Conservation (phyloP, 2,113 vertebrate genomes). For the Archilochus colubris region DNA sequence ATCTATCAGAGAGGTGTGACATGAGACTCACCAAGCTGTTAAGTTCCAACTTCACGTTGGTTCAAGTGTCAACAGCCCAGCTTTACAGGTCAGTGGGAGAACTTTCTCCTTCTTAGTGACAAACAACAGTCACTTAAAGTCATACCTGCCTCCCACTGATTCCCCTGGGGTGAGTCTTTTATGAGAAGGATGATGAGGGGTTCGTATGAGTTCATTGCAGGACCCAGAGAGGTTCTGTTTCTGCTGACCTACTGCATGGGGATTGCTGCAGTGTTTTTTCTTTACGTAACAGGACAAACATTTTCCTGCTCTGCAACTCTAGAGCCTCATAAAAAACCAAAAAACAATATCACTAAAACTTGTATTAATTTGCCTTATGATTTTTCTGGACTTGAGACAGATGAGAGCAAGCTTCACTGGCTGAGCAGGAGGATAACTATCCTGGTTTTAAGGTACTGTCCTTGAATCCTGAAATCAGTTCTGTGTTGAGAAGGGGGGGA, state of each 20-base stretch:
- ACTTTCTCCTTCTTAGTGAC: neutral
- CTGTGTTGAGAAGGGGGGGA: neutral
- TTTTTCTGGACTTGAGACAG: neutral
- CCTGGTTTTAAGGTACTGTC: neutral
- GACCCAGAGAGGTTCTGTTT: neutral
- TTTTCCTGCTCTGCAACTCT: neutral
- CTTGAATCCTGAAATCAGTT: neutral
- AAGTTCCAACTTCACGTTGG: neutral
- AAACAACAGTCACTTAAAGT: neutral
- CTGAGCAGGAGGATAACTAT: neutral
- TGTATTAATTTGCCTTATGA: neutral
- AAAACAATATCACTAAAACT: neutral
- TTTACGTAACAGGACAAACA: fast-evolving
- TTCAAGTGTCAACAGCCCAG: neutral
- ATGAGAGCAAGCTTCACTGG: neutral
- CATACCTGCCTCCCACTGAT: neutral
- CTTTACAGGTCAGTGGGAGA: neutral
- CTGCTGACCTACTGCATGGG: neutral
- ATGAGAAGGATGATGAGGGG: neutral
- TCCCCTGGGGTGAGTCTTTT: neutral
- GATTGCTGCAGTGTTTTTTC: neutral
- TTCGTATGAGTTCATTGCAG: neutral
- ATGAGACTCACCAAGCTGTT: neutral
- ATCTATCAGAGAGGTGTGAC: neutral
- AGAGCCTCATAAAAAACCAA: neutral